These are phyloP conservation scores for Conopomorpha cramerella DNA, from an alignment of 1,140 invertebrate genomes.

Conservation along the genomic window DNA sequence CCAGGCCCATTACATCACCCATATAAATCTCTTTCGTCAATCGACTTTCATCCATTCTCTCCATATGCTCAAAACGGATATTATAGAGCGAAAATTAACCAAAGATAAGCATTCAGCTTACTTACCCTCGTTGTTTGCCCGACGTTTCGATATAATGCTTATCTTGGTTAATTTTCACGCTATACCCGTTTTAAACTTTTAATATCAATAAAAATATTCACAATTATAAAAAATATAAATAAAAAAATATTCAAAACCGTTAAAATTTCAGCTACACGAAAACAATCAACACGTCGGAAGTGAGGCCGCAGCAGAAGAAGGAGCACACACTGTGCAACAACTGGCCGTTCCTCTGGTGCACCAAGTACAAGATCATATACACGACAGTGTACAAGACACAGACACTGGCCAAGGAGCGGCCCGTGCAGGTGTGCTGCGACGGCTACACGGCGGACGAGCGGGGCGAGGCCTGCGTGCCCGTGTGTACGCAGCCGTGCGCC, in stretches of 20 bases:
- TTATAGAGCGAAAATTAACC: too few species aligned
- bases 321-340: slow-evolving; percentile 82
- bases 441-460: slow-evolving; percentile 68
- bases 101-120: too few species aligned
- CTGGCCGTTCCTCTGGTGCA: slow-evolving; percentile 83
- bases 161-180: too few species aligned
- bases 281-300: slow-evolving; percentile 74
- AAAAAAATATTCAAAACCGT: slow-evolving; percentile 2
- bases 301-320: slow-evolving; percentile 80
- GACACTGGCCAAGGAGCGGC: slow-evolving; percentile 71
- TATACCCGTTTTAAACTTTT: too few species aligned
- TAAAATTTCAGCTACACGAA: slow-evolving; percentile 68
- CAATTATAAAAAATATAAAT: too few species aligned
- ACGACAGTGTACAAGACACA: slow-evolving; percentile 73
- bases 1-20: too few species aligned
- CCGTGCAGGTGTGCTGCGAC: slow-evolving; percentile 83
- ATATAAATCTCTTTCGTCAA: too few species aligned
- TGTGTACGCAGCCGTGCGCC: slow-evolving; percentile 80
- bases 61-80: too few species aligned
- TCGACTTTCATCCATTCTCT: too few species aligned
- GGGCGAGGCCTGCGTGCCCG: slow-evolving; percentile 72
- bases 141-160: too few species aligned
- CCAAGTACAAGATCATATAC: slow-evolving; percentile 80
- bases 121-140: too few species aligned
- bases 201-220: too few species aligned